A percentile compares a stretch with the other conserved stretches of the same genome.
Conservation (phyloP, 2,888 invertebrate species). For the Anoplius nigerrimus region DNA sequence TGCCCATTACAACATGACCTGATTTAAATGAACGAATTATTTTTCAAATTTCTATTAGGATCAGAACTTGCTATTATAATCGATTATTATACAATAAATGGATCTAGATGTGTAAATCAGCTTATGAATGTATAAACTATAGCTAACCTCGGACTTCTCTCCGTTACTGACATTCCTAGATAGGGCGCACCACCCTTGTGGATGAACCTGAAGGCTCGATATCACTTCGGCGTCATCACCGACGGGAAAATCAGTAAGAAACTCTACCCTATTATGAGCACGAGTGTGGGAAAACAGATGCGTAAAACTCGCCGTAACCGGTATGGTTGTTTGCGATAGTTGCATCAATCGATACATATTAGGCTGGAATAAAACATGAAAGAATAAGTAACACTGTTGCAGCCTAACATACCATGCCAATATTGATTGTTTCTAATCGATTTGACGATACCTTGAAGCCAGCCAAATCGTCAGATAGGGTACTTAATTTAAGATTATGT, state of each 20-base stretch:
- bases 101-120: not conserved
- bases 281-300: slow-evolving; percentile 86
- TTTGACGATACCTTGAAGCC: slow-evolving; percentile 84
- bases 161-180: slow-evolving; percentile 91
- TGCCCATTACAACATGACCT: no score
- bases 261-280: slow-evolving; percentile 89
- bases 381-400: not conserved
- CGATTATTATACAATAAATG: no score
- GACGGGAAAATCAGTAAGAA: slow-evolving; percentile 91
- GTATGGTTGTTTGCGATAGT: slow-evolving; percentile 87
- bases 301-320: slow-evolving; percentile 87
- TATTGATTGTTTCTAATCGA: slow-evolving; percentile 6
- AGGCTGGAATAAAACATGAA: slow-evolving; percentile 78
- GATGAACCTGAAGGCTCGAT: slow-evolving; percentile 92
- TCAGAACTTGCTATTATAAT: no score
- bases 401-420: not conserved
- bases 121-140: not conserved
- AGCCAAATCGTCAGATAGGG: slow-evolving; percentile 86
- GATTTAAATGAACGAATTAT: no score
- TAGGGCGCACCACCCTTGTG: slow-evolving; percentile 92
- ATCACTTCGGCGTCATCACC: slow-evolving; percentile 93
- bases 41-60: not conserved
- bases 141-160: slow-evolving; percentile 88
- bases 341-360: slow-evolving; percentile 94
- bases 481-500: slow-evolving; percentile 89